Evolutionary conservation across 1,140 invertebrate species (phyloP), one percentile per base, ranked within the genome.

Genomic region (Idris sp.): DNA sequence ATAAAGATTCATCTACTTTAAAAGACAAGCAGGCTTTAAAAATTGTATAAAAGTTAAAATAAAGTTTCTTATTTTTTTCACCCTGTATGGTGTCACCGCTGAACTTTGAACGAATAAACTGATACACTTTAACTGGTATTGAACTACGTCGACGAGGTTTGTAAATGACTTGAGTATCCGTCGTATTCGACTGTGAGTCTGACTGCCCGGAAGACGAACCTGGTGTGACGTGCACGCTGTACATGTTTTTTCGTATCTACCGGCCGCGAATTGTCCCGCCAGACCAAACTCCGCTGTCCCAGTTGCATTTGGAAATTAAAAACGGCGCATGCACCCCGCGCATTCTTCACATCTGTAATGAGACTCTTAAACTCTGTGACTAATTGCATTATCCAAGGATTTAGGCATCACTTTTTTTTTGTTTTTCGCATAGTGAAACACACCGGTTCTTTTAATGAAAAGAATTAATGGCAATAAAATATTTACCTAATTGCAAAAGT

Each of bases 281-380:
- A 16, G 2, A 36, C 48, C 18, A 33, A 62, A 58, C 36, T 35
- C 40, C 13, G 22, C 26, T 74, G 64, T 65, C 72, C 72, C 51
- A 75, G 36, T 69, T 75, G 58, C 51, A 46, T 26, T 28, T n/a
- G 15, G 0, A 40, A 68, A 74, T 62, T 31, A 56, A 72, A 75
- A 75, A 64, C 65, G 64, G 72, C 53, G 51, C 72, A 64, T 18
- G 38, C 36, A 49, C 58, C 11, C 31, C 44, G 71, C 64, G 64
- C 64, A 75, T 64, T 75, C 72, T 69, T 75, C 72, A 58, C 64
- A 44, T 31, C 9, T 69, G 69, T 75, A 75, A 75, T 75, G 64
- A 75, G 72, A 64, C 58, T 19, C 72, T 69, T 44, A 25, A 58
- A 30, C 51, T 58, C 28, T 10, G 13, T 5, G 8, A 75, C 72